phyloP scores from a whole-genome alignment of 2,113 vertebrate species.

The Chelonoidis abingdonii region DNA sequence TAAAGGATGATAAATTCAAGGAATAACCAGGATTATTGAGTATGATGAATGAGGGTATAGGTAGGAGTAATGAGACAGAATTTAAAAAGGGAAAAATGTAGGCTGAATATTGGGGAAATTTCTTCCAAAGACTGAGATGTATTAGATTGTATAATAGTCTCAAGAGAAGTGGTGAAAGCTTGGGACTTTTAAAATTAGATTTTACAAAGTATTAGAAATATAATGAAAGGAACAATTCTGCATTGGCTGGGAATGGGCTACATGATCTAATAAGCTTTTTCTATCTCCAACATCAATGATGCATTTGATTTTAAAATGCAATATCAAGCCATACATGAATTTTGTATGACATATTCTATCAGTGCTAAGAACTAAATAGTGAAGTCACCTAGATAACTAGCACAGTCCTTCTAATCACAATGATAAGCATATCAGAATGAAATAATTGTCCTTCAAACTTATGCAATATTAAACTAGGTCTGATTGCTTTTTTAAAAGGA shows the following conservation, averaged over 20 bases:
- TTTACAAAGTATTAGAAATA: neutral
- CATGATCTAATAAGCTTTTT: neutral
- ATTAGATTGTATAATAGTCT: neutral
- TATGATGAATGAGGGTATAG: neutral
- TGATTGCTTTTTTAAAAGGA: neutral
- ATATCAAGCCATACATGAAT: neutral
- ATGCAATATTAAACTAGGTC: neutral
- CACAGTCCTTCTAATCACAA: neutral
- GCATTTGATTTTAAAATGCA: neutral
- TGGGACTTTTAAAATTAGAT: neutral
- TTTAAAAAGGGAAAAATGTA: neutral
- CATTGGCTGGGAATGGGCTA: neutral
- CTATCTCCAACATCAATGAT: neutral
- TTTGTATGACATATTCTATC: neutral
- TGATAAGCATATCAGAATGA: neutral
- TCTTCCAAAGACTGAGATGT: neutral
- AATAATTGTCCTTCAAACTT: neutral
- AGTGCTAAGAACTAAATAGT: neutral
- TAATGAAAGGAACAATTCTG: neutral
- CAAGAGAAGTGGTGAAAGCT: neutral
- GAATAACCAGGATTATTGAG: neutral
- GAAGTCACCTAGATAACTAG: neutral
- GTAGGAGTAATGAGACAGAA: neutral
- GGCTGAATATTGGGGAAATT: neutral
- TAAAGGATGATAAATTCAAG: neutral